Base-by-base conservation (phyloP, 2,113 vertebrate species). In the Irena cyanogastra region DNA sequence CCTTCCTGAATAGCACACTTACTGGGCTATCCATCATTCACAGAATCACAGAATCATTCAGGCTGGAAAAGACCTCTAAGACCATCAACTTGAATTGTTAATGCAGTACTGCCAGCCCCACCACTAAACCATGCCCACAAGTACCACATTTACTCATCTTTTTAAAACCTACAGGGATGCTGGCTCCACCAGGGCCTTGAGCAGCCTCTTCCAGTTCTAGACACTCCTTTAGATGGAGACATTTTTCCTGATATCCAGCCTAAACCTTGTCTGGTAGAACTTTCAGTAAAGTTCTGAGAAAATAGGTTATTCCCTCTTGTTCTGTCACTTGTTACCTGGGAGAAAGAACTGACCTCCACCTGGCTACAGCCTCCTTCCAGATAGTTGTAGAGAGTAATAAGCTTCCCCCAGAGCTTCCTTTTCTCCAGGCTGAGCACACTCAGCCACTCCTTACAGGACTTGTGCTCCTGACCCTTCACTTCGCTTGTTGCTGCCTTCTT, bases 21-120 rank as follows among this genome's bases (percentile, higher is more conserved):
- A 50, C n/a, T 18, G 41, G 33, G 47, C 18, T 52, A 19, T 3
- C 18, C 45, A 45, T 53, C 47, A 49, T 57, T 45, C 57, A 63
- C 8, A 44, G 37, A 59, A 44, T n/a, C 35, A 42, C 7, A 42
- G 64, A 56, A 56, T 42, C 7, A 42, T 56, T 77, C 42, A 49
- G 15, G 15, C 16, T 69, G 49, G 12, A 42, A 83, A 56, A 77
- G 56, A 35, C 49, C 18, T 63, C 35, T 20, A 20, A 49, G 21
- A 28, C 19, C 26, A 56, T 14, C 5, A 16, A 5, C 26, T 23
- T 7, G 44, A 77, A 19, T 21, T 0, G 0, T 35, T 42, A 41
- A 27, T 45, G 30, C 45, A 61, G 47, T 14, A 7, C 41, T 76
- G 30, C 56, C 41, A 83, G 27, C 41, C 76, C 30, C 31, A 24